Conservation (phyloP, 1,140 invertebrate genomes). For the Trichonephila inaurata region DNA sequence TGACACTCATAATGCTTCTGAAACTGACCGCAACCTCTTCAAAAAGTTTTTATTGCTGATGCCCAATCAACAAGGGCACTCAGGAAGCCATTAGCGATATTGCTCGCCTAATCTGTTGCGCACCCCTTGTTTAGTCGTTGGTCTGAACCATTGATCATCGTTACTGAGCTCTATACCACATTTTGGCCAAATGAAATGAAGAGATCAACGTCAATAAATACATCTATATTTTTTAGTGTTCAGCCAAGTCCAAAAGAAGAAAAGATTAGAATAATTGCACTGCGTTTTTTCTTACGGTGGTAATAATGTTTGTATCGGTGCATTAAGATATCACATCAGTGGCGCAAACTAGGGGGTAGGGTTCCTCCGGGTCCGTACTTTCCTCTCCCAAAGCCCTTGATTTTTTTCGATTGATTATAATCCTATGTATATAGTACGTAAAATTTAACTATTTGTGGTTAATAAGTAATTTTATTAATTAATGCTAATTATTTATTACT, state of each 20-base stretch:
- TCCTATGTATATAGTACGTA: no score
- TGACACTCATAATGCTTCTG: background rate
- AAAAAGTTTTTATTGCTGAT: background rate
- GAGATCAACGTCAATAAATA: slow-evolving; percentile 12
- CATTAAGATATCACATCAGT: no score
- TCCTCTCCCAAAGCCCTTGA: no score
- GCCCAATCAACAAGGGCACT: background rate
- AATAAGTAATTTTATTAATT: no score
- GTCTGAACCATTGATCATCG: slow-evolving; percentile 25
- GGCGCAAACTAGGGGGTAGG: no score
- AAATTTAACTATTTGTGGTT: no score
- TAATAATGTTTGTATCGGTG: no score
- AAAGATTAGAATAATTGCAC: no score
- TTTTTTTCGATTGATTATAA: no score
- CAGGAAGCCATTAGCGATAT: slow-evolving; percentile 37
- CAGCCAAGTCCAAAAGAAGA: background rate
- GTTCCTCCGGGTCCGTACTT: no score
- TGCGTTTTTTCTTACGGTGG: no score
- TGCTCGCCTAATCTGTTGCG: slow-evolving; percentile 15
- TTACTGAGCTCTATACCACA: background rate
- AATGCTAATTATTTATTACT: no score
- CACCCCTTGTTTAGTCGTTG: slow-evolving; percentile 11
- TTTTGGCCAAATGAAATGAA: background rate
- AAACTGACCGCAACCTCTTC: background rate
- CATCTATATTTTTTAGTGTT: background rate